A percentile compares a stretch with the other conserved stretches of the same genome.
These are phyloP conservation scores for Argya squamiceps DNA, from an alignment of 2,797 vertebrate species.

Conservation along the genomic window DNA sequence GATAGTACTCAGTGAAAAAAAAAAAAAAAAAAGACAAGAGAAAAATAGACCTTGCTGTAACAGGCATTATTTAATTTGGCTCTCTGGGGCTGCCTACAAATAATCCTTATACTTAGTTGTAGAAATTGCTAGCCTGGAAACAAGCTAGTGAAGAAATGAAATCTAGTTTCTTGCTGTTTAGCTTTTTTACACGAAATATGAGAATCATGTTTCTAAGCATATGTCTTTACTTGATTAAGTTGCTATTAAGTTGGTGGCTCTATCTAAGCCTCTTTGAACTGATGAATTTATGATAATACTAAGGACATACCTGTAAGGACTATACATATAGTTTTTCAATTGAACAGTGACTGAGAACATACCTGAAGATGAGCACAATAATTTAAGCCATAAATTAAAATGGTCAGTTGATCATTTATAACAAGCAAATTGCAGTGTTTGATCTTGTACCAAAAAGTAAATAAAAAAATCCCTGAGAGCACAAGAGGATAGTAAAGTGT, in stretches of 20 bases:
- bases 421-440: neutral
- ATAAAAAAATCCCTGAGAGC: neutral
- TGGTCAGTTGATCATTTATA: neutral
- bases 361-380: neutral
- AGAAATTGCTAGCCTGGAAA: constrained; percentile 40
- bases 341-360: neutral
- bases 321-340: neutral
- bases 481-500: neutral
- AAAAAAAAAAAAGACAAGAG: neutral
- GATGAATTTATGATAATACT: neutral
- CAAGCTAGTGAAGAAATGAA: neutral
- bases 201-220: neutral
- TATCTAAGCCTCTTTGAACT: neutral
- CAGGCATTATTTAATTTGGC: constrained; percentile 47
- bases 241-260: neutral
- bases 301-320: neutral
- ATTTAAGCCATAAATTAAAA: neutral
- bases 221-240: constrained; percentile 28
- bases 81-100: constrained; percentile 43
- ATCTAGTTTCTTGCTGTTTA: neutral
- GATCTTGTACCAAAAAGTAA: neutral
- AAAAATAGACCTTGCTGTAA: neutral
- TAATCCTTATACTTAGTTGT: neutral
- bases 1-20: neutral
- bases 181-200: constrained; percentile 10